Evolutionary conservation across 2,888 invertebrate genomes (phyloP).

Genomic region (Epinotia ramella): DNA sequence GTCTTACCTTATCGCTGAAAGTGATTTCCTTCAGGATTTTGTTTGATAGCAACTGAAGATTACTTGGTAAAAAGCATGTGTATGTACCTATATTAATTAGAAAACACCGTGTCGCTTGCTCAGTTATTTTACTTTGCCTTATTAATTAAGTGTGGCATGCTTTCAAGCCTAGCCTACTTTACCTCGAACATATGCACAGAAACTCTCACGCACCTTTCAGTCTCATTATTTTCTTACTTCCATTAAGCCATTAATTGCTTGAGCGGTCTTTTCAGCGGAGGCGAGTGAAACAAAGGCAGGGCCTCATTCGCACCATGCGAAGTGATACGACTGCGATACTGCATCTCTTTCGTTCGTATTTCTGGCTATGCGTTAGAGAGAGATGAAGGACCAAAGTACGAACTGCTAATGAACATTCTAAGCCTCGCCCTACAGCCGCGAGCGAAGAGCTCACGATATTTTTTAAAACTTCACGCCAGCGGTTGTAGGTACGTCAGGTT

Average conservation of each 20-base stretch:
- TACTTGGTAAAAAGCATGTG: not conserved
- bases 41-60: no score
- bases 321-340: not conserved
- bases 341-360: slow-evolving; percentile 10
- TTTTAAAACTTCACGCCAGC: slow-evolving; percentile 31
- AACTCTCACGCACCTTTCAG: slow-evolving; percentile 13
- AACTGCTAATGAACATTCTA: slow-evolving; percentile 49
- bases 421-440: slow-evolving; percentile 29
- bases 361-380: not conserved
- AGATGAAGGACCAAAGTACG: not conserved
- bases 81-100: not conserved
- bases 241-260: slow-evolving; percentile 46
- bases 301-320: not conserved
- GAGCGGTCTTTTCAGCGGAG: slow-evolving; percentile 22
- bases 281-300: slow-evolving; percentile 12
- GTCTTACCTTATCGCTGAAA: no score
- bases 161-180: not conserved
- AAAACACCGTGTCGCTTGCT: not conserved
- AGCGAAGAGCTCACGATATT: slow-evolving; percentile 31
- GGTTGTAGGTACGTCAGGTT: slow-evolving; percentile 7
- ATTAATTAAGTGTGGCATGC: not conserved
- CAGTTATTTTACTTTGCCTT: not conserved
- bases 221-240: slow-evolving; percentile 34
- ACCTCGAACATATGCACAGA: not conserved
- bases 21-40: no score